These are phyloP conservation scores for Caenorhabditis virilis DNA, from an alignment of 2,888 invertebrate genomes.

Conservation along the genomic window DNA sequence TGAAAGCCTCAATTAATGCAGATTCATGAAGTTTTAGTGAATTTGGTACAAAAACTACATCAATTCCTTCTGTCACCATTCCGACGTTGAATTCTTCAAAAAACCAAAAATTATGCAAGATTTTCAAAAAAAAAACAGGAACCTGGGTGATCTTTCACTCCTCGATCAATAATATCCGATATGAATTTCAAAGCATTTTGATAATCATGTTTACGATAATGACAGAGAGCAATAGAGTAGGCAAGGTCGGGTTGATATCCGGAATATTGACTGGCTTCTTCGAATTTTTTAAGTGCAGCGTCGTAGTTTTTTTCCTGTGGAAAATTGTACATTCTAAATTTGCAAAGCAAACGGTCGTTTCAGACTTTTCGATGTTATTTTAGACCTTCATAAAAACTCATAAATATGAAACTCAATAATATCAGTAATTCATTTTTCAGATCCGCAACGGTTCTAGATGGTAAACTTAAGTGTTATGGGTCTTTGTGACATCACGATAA, in stretches of 20 bases:
- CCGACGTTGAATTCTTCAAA: conserved; percentile 53
- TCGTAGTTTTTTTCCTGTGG: conserved; percentile 87
- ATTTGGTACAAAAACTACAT: conserved; percentile 91
- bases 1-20: conserved; percentile 94
- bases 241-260: conserved; percentile 86
- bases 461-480: too few relatives aligned
- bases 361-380: too few relatives aligned
- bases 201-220: conserved; percentile 90
- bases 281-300: conserved; percentile 88
- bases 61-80: conserved; percentile 74
- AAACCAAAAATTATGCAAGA: background rate
- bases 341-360: too few relatives aligned
- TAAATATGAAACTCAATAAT: too few relatives aligned
- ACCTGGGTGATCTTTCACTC: conserved; percentile 89
- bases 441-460: too few relatives aligned
- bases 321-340: too few relatives aligned
- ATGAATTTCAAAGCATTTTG: conserved; percentile 89
- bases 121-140: background rate
- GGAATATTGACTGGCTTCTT: conserved; percentile 82
- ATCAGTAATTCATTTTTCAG: too few relatives aligned
- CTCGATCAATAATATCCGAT: conserved; percentile 90
- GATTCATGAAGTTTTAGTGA: conserved; percentile 90
- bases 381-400: too few relatives aligned
- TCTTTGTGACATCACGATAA: too few relatives aligned
- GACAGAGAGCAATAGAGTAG: conserved; percentile 92